Conservation (phyloP, 2,113 vertebrate species). For the Coptodon rendalli region DNA sequence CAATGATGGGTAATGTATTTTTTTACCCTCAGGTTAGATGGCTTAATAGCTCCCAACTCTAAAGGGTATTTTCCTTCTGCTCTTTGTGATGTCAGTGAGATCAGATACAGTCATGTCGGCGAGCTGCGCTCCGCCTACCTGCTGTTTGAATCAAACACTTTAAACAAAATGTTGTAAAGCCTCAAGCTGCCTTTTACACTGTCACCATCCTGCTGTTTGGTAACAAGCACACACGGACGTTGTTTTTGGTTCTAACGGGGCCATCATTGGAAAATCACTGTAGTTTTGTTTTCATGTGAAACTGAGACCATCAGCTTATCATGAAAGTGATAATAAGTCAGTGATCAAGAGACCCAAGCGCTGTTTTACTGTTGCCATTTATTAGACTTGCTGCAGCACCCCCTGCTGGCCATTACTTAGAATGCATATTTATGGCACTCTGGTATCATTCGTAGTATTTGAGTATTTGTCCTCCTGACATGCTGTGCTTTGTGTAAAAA, state of each 20-base stretch:
- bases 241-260: neutral
- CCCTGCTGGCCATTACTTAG: neutral
- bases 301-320: neutral
- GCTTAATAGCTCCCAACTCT: neutral
- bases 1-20: neutral
- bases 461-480: neutral
- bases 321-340: accelerated
- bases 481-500: neutral
- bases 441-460: neutral
- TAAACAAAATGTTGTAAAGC: neutral
- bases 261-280: accelerated
- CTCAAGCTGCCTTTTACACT: neutral
- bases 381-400: neutral
- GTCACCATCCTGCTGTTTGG: accelerated
- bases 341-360: neutral
- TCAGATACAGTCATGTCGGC: neutral
- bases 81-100: neutral
- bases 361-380: accelerated
- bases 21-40: neutral
- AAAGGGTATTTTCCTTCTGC: neutral
- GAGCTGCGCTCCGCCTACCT: neutral
- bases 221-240: neutral
- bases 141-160: neutral
- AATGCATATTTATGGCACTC: neutral
- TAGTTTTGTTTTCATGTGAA: neutral